These are phyloP conservation scores for Hydractinia echinata DNA, from an alignment of 30 jellyfish, hydroid and myxozoan species.

Conservation along the genomic window DNA sequence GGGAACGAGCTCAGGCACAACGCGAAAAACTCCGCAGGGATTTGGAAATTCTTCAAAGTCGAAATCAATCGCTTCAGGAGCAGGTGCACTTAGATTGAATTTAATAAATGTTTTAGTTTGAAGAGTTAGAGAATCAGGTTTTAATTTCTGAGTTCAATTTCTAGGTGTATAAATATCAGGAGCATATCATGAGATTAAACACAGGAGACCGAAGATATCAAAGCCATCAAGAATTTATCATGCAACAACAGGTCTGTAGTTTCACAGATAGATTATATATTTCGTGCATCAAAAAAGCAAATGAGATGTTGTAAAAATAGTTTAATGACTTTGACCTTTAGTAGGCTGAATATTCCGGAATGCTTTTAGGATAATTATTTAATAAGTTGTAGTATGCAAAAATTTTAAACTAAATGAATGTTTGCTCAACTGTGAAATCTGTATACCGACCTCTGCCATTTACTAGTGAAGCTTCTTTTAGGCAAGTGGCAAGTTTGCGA, in stretches of 20 bases:
- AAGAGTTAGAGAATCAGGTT: background rate
- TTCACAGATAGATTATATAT: background rate
- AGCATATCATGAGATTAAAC: constrained; percentile 93
- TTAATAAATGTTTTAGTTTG: background rate
- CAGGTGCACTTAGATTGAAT: constrained; percentile 48
- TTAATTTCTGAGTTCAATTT: background rate
- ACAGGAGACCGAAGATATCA: constrained; percentile 63
- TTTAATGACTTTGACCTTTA: too few species aligned
- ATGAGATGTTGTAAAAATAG: too few species aligned
- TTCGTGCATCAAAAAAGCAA: too few species aligned
- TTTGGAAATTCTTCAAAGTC: constrained; percentile 72
- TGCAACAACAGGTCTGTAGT: constrained; percentile 58
- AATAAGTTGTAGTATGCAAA: too few species aligned
- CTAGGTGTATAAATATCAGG: constrained; percentile 94
- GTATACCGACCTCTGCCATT: too few species aligned
- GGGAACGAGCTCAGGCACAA: constrained; percentile 97
- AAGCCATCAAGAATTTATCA: constrained; percentile 59
- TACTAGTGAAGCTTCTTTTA: background rate
- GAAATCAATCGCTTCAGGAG: constrained; percentile 90
- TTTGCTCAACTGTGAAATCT: too few species aligned
- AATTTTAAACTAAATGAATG: too few species aligned
- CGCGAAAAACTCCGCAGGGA: constrained; percentile 94
- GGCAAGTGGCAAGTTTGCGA: constrained; percentile 26
- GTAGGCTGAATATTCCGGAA: too few species aligned
- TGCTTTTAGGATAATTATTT: too few species aligned